These are phyloP conservation scores for Spodoptera littoralis DNA, from an alignment of 2,888 invertebrate genomes.

Conservation along the genomic window DNA sequence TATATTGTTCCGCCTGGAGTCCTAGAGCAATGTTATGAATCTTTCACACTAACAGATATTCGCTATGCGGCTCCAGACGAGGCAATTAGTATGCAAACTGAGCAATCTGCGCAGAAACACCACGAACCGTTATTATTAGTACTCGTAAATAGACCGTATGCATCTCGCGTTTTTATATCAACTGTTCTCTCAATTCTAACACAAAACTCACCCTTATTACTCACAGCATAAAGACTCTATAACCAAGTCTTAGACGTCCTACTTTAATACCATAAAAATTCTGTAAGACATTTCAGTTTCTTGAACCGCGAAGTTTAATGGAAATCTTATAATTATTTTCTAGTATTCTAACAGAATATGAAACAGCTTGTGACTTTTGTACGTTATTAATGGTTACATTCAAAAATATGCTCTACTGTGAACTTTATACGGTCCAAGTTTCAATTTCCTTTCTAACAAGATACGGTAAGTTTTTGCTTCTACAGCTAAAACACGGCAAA, in stretches of 20 bases:
- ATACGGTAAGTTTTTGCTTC: too few relatives aligned
- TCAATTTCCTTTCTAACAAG: too few relatives aligned
- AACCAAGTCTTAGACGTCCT: slow-evolving; percentile 6
- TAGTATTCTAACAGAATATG: slow-evolving; percentile 10
- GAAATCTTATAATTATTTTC: slow-evolving; percentile 29
- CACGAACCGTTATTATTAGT: slow-evolving; percentile 53
- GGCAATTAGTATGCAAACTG: slow-evolving; percentile 56
- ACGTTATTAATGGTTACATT: not conserved
- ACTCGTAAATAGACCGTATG: slow-evolving; percentile 52
- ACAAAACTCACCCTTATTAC: not conserved
- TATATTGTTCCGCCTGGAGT: slow-evolving; percentile 15
- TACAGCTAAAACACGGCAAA: slow-evolving; percentile 9
- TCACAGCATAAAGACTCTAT: too few relatives aligned
- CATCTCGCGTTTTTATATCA: slow-evolving; percentile 47
- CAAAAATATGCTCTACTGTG: slow-evolving; percentile 9
- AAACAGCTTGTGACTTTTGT: slow-evolving; percentile 5
- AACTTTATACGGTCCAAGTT: not conserved
- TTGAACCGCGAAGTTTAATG: slow-evolving; percentile 39
- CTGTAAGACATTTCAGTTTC: slow-evolving; percentile 37
- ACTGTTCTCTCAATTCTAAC: slow-evolving; percentile 11
- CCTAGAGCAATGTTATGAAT: slow-evolving; percentile 24
- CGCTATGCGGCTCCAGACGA: slow-evolving; percentile 28
- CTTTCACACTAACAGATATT: slow-evolving; percentile 39
- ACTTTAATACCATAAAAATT: slow-evolving; percentile 49
- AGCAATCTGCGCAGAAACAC: slow-evolving; percentile 44